Conservation (phyloP, 2,888 invertebrate species). For the Alviniconcha strummeri region DNA sequence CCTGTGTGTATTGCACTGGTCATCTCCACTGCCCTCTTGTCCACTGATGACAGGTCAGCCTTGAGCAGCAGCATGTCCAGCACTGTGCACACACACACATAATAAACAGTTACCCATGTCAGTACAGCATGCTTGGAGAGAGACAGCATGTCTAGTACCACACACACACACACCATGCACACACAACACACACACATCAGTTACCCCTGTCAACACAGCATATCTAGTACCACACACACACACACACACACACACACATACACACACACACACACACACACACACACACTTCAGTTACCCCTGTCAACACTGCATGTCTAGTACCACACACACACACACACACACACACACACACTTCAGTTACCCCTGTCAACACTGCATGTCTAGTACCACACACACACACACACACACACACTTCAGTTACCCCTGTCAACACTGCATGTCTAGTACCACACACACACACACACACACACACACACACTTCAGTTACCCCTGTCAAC, state of each 20-base stretch:
- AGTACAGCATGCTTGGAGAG: not conserved
- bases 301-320: not conserved
- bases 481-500: not conserved
- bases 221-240: not conserved
- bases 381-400: not conserved
- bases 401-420: not conserved
- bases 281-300: not conserved
- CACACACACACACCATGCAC: not conserved
- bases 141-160: not conserved
- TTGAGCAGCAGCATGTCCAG: slow-evolving; percentile 13
- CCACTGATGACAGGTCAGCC: not conserved
- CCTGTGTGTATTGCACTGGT: slow-evolving; percentile 23
- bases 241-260: too few relatives aligned
- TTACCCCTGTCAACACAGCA: not conserved
- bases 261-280: too few relatives aligned
- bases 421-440: not conserved
- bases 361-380: not conserved
- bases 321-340: not conserved
- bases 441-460: not conserved
- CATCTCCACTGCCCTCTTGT: slow-evolving; percentile 23
- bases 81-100: not conserved
- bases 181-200: not conserved
- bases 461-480: too few relatives aligned
- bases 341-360: not conserved
- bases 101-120: not conserved